Conservation (phyloP, 2,113 vertebrate species). For the Gymnobelideus leadbeateri region DNA sequence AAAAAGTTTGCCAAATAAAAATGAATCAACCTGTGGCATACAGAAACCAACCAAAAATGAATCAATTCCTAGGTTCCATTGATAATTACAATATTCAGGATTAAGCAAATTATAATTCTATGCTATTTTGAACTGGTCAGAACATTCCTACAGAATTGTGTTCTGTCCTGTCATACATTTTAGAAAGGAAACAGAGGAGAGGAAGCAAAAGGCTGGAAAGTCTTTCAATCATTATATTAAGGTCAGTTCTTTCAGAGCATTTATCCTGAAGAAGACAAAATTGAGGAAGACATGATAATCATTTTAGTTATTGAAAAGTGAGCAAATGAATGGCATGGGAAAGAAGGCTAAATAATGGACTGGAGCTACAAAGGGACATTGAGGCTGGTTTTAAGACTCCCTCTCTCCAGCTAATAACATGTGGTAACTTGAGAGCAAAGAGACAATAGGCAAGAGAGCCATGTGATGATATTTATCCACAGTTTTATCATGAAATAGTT, state of each 20-base stretch:
- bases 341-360: background rate
- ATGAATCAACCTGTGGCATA: background rate
- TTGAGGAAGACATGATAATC: background rate
- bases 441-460: background rate
- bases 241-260: background rate
- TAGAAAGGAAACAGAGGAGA: background rate
- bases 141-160: background rate
- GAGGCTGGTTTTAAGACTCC: background rate
- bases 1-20: background rate
- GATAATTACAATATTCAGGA: background rate
- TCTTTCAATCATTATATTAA: background rate
- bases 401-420: background rate
- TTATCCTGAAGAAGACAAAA: background rate
- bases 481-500: background rate
- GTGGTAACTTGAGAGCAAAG: background rate
- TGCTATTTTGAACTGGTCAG: background rate
- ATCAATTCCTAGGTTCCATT: background rate
- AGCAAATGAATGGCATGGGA: background rate
- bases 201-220: background rate
- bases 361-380: background rate
- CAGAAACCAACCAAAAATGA: background rate
- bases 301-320: background rate
- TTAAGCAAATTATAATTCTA: background rate
- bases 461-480: background rate
- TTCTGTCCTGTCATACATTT: background rate